phyloP scores from a whole-genome alignment of 2,113 vertebrate species.

The Nerophis lumbriciformis region DNA sequence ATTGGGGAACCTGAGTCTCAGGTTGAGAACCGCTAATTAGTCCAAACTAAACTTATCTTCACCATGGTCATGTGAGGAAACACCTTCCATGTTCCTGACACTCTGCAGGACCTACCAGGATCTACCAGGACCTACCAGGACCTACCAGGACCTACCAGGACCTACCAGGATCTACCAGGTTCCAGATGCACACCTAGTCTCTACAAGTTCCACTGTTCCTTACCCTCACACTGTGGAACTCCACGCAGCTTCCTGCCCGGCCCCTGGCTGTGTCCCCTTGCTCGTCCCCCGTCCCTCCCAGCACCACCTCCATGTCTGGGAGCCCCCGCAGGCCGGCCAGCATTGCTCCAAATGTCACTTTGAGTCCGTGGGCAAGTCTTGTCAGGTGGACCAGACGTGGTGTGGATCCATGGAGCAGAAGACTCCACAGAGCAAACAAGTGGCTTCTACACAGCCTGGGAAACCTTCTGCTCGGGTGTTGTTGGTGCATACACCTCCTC shows the following conservation, averaged over 20 bases:
- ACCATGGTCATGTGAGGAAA: background rate
- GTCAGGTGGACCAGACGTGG: constrained; percentile 1
- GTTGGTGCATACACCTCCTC: background rate
- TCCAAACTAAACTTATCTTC: no score
- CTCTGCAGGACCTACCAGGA: background rate
- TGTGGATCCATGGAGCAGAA: constrained; percentile 16
- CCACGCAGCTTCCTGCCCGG: constrained; percentile 63
- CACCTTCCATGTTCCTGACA: background rate
- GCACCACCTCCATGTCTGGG: constrained; percentile 40
- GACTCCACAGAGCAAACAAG: background rate
- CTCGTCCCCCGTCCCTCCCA: constrained; percentile 38
- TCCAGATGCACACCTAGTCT: background rate
- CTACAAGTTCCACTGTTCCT: constrained; percentile 12
- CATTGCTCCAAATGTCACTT: constrained; percentile 1
- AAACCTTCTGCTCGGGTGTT: background rate
- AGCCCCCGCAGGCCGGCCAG: constrained; percentile 17
- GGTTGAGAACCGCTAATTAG: no score
- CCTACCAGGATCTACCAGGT: background rate
- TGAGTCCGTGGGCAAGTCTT: background rate
- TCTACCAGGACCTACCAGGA: no score
- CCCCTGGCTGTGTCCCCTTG: constrained; percentile 24
- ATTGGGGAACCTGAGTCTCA: no score
- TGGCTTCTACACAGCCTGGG: background rate
- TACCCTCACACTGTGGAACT: constrained; percentile 53
- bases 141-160: no score